Conservation (phyloP, 2,888 invertebrate genomes). For the Pachydiplax longipennis region DNA sequence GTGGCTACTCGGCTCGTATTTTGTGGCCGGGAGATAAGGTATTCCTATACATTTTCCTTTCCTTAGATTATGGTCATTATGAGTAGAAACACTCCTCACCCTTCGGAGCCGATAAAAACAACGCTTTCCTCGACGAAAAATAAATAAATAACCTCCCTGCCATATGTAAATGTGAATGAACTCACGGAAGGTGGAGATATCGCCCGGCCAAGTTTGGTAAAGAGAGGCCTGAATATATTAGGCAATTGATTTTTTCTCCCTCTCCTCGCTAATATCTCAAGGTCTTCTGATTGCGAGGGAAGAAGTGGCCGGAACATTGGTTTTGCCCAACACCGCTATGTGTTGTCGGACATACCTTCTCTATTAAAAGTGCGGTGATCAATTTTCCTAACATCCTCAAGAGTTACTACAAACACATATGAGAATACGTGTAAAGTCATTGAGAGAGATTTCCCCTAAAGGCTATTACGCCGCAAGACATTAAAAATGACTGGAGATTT, state of each 20-base stretch:
- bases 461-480: too few species aligned
- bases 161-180: conserved; percentile 22
- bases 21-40: not conserved
- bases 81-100: not conserved
- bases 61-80: not conserved
- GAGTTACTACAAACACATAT: not conserved
- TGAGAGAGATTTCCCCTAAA: too few species aligned
- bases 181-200: conserved; percentile 31
- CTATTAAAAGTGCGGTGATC: not conserved
- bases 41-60: not conserved
- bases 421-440: too few species aligned
- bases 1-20: not conserved
- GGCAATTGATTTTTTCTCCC: conserved; percentile 28
- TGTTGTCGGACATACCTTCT: not conserved
- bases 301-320: not conserved
- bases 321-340: not conserved
- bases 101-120: not conserved
- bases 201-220: not conserved
- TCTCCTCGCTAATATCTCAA: not conserved
- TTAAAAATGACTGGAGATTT: too few species aligned
- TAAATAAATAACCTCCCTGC: not conserved
- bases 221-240: not conserved
- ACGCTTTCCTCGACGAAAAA: not conserved
- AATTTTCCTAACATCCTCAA: not conserved
- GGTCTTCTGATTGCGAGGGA: not conserved